Base-by-base conservation (phyloP, 2,888 invertebrate genomes). In the Podabrus alpinus region DNA sequence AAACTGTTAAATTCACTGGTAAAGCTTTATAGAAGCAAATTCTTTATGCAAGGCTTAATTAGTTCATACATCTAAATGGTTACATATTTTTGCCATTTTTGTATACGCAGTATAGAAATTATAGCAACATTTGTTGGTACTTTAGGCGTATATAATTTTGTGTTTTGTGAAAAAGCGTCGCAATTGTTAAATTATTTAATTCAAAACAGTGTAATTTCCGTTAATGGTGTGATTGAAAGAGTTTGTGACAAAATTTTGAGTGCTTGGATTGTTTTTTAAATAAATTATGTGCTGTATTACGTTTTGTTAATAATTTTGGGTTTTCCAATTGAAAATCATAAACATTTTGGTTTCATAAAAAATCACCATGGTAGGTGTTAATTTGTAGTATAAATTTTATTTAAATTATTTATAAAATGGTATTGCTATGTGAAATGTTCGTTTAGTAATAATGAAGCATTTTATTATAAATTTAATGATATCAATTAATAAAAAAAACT, bases 401-500 rank as follows among this genome's bases (percentile, higher is more conserved):
- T 45, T n/a, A 45, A 45, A 45, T n/a, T 45, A 45, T 45, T 45
- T 45, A 45, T 45, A 45, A 45, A 45, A 45, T 45, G 45, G 45
- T 45, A 45, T 45, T 45, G 45, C 45, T 45, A 45, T 45, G 45
- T 45, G 45, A 45, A 45, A 45, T 45, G 45, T 45, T 45, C n/a
- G 45, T 45, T 45, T 64, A 17, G 68, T 67, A 68, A 61, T 72
- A 67, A 68, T 67, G 71, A 74, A 74, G 74, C 74, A 17, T 60
- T 66, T 66, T 24, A 62, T 62, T 71, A 74, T 64, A 74, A 74
- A 74, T 67, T 74, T 74, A 66, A 62, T 62, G 62, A 16, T 62
- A 16, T 16, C 19, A 17, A 62, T 74, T 70, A 72, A 76, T 78
- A 76, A 69, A 79, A 79, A 77, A 68, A 77, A 77, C 79, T 78